A percentile compares a stretch with the other conserved stretches of the same genome.
phyloP scores from a whole-genome alignment of 2,888 invertebrate species.

The Pterostichus madidus region DNA sequence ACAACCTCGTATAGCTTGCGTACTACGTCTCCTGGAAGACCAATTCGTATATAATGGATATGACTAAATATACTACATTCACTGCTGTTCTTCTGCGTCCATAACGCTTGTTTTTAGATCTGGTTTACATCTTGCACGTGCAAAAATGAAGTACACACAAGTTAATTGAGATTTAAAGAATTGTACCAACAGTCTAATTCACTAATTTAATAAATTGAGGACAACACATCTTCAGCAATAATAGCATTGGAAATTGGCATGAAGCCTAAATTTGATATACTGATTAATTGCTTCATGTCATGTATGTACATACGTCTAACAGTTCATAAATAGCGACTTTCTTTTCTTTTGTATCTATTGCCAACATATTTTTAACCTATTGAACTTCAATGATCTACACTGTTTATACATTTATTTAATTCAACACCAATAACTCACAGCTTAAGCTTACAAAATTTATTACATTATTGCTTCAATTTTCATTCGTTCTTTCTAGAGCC shows the following conservation, averaged over 20 bases:
- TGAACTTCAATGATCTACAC: constrained; percentile 35
- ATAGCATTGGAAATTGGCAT: constrained; percentile 48
- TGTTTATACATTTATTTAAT: constrained; percentile 42
- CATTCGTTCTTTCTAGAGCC: neutral
- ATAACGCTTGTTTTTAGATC: neutral
- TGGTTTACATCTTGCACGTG: too few species aligned
- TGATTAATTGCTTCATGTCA: constrained; percentile 52
- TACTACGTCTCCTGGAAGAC: constrained; percentile 2
- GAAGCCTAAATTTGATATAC: constrained; percentile 48
- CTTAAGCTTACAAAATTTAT: constrained; percentile 6
- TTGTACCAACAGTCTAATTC: neutral
- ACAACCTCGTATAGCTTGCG: constrained; percentile 1
- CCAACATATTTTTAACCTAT: constrained; percentile 44
- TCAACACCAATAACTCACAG: constrained; percentile 24
- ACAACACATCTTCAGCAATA: constrained; percentile 42
- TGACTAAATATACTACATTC: constrained; percentile 31
- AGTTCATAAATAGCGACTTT: constrained; percentile 54
- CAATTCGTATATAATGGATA: constrained; percentile 31
- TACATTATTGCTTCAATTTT: neutral
- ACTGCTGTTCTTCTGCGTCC: neutral
- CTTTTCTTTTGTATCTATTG: constrained; percentile 15
- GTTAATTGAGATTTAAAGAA: constrained; percentile 29
- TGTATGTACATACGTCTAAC: constrained; percentile 55
- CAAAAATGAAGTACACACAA: neutral
- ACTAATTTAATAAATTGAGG: constrained; percentile 47